Percentiles rank a stretch among this genome's conserved stretches.
phyloP scores from a whole-genome alignment of 2,888 invertebrate genomes.

The Notodonta ziczac region DNA sequence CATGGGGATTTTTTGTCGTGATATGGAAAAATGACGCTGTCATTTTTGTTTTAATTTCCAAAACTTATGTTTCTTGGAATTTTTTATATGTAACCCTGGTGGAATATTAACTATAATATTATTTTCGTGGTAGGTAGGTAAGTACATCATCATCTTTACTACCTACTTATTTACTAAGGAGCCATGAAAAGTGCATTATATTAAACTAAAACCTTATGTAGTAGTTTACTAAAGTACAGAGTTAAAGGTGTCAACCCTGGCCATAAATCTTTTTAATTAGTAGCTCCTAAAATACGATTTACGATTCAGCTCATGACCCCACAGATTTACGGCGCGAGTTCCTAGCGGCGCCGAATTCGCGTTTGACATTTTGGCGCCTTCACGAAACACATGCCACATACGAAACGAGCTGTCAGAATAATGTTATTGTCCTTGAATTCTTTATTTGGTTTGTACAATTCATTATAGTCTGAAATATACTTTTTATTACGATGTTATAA shows the following conservation, averaged over 20 bases:
- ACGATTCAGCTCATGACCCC: constrained; percentile 55
- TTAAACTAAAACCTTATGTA: no score
- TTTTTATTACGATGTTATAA: not conserved
- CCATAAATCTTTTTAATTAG: constrained; percentile 39
- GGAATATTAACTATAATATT: no score
- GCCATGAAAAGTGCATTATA: no score
- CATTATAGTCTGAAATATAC: not conserved
- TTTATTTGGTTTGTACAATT: constrained; percentile 15
- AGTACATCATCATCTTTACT: no score
- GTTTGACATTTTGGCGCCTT: constrained; percentile 50
- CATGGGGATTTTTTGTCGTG: no score
- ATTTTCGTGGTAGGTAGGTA: no score
- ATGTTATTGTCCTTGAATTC: constrained; percentile 23
- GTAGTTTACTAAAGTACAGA: no score
- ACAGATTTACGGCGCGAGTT: constrained; percentile 40
- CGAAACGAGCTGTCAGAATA: constrained; percentile 10
- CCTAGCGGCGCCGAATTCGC: constrained; percentile 43
- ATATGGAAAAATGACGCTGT: no score
- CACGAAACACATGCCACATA: constrained; percentile 39
- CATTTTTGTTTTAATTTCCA: no score
- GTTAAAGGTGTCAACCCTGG: not conserved
- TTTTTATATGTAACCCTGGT: no score
- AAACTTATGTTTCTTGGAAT: no score
- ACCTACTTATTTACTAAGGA: no score
- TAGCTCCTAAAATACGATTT: constrained; percentile 24